A percentile compares a stretch with the other conserved stretches of the same genome.
These are phyloP conservation scores for Trichosurus vulpecula DNA, from an alignment of 2,797 vertebrate genomes.

Conservation along the genomic window DNA sequence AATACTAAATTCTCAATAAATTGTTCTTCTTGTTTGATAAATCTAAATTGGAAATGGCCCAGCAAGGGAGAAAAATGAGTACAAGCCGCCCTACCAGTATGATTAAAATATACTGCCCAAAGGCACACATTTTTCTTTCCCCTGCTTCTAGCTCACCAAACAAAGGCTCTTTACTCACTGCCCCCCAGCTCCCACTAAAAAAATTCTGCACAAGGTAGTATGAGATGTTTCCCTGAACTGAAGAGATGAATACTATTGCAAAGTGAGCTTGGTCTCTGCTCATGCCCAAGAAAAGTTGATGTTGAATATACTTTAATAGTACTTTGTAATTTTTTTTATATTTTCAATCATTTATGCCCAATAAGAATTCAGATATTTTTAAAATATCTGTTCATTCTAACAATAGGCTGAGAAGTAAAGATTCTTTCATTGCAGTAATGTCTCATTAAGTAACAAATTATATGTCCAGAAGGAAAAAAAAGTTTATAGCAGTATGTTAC, in stretches of 20 bases:
- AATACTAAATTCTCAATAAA: constrained; percentile 45
- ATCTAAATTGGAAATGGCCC: constrained; percentile 55
- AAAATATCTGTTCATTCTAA: constrained; percentile 21
- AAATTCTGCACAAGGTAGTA: constrained; percentile 31
- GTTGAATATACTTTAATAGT: constrained; percentile 5
- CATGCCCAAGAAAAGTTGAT: constrained; percentile 12
- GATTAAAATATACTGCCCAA: constrained; percentile 40
- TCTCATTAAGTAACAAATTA: constrained; percentile 36
- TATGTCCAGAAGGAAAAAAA: constrained; percentile 12
- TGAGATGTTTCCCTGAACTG: neutral
- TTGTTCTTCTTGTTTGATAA: constrained; percentile 45
- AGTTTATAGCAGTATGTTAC: neutral
- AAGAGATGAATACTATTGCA: neutral
- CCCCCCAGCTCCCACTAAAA: constrained; percentile 20
- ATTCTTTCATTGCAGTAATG: constrained; percentile 18
- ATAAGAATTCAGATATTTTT: constrained; percentile 40
- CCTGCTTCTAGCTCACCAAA: constrained; percentile 31
- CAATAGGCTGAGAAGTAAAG: constrained; percentile 18
- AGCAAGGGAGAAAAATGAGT: constrained; percentile 1
- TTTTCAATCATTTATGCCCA: constrained; percentile 4
- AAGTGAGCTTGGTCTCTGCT: neutral
- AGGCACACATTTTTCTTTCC: constrained; percentile 40
- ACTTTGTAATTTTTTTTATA: constrained; percentile 14
- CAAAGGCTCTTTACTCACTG: constrained; percentile 42
- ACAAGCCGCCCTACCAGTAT: constrained; percentile 3